These are phyloP conservation scores for Hylaea fasciaria DNA, from an alignment of 2,888 invertebrate genomes.

Conservation along the genomic window DNA sequence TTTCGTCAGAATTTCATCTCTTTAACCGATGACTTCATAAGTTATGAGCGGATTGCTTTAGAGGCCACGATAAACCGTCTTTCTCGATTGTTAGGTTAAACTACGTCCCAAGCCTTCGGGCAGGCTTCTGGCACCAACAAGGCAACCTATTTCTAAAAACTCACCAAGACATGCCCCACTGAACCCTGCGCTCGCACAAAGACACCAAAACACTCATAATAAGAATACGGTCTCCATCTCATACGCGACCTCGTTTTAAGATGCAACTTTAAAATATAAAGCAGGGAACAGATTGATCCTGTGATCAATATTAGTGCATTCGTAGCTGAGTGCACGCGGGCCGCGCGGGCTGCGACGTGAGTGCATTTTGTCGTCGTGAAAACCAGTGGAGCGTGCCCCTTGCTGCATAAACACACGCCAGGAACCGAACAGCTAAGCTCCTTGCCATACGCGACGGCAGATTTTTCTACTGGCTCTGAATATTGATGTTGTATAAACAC, in stretches of 20 bases:
- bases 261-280: slow-evolving; percentile 45
- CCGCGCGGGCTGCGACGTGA: slow-evolving; percentile 63
- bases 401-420: slow-evolving; percentile 71
- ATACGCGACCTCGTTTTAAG: slow-evolving; percentile 40
- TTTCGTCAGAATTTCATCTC: slow-evolving; percentile 22
- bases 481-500: slow-evolving; percentile 71
- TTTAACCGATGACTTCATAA: not conserved
- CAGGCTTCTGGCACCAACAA: too few relatives aligned
- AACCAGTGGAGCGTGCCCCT: slow-evolving; percentile 69
- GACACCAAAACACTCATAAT: slow-evolving; percentile 10
- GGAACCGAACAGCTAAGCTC: slow-evolving; percentile 61
- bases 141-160: slow-evolving; percentile 29
- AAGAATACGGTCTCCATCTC: slow-evolving; percentile 37
- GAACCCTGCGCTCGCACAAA: slow-evolving; percentile 27
- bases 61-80: too few relatives aligned
- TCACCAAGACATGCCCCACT: slow-evolving; percentile 29
- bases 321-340: slow-evolving; percentile 66
- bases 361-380: slow-evolving; percentile 81
- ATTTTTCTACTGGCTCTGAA: slow-evolving; percentile 73
- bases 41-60: too few relatives aligned
- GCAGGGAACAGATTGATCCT: slow-evolving; percentile 54
- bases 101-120: too few relatives aligned
- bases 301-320: slow-evolving; percentile 76
- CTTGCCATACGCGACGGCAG: slow-evolving; percentile 52
- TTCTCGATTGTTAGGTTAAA: too few relatives aligned